Evolutionary conservation across 37 sponge, comb jelly and placozoan species (phyloP).

Genomic region (Aphrocallistes beatrix): DNA sequence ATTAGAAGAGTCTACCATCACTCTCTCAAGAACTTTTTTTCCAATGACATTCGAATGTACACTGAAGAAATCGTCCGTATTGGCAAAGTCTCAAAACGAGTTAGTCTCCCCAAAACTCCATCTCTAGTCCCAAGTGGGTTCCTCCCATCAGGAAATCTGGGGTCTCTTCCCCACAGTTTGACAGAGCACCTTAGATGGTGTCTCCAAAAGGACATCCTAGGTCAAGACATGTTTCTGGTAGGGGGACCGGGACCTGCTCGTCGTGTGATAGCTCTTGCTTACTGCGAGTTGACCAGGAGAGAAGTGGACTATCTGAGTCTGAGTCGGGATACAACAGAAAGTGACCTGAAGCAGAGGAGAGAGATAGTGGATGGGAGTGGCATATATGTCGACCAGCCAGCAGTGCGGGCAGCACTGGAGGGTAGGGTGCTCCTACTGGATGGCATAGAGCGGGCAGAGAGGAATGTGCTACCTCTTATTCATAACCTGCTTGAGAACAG

Average conservation of each 20-base stretch:
- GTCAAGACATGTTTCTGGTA: conserved; percentile 81
- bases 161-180: background rate
- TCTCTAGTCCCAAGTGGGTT: conserved; percentile 11
- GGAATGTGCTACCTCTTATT: conserved; percentile 78
- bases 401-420: conserved; percentile 65
- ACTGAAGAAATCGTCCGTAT: background rate
- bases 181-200: background rate
- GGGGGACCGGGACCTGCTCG: conserved; percentile 63
- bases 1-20: too few relatives aligned
- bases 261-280: conserved; percentile 45
- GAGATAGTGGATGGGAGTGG: conserved; percentile 61
- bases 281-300: conserved; percentile 52
- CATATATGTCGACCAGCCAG: conserved; percentile 62
- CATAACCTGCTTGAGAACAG: conserved; percentile 90
- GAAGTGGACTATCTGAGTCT: conserved; percentile 76
- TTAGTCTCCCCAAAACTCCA: background rate
- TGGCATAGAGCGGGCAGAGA: conserved; percentile 82
- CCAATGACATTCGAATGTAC: background rate
- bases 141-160: background rate
- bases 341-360: conserved; percentile 82
- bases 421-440: conserved; percentile 71
- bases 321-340: conserved; percentile 77
- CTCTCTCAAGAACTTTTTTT: too few relatives aligned
- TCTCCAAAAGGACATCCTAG: conserved; percentile 41
- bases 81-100: background rate